Evolutionary conservation across 2,888 invertebrate species (phyloP), one percentile per base, ranked within the genome.

Genomic region (Callimorpha dominula): DNA sequence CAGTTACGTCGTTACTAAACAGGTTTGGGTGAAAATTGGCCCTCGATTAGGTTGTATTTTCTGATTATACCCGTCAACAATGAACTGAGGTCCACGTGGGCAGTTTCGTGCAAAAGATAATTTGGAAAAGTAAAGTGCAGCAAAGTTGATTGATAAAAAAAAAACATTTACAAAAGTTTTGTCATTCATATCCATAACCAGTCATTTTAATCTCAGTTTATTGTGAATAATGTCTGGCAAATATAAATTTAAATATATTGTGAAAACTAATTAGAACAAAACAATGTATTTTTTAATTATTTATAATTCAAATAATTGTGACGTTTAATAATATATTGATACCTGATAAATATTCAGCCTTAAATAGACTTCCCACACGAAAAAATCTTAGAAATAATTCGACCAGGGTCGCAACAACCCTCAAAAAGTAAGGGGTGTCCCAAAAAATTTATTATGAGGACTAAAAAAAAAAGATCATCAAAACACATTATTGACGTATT

Each of bases 181-280:
- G 12, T 63, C 43, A 49, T 67, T 65, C 43, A 70, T 71, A 43
- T 42, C 1, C 46, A 72, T 60, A 57, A 74, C 31, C 52, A 62
- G 60, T 40, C 57, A 46, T 66, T 60, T 67, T 76, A 80, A 81
- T 78, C 82, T 82, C 81, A 72, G 67, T 64, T n/a, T 71, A 67
- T 78, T 78, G 74, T 81, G 77, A 79, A 66, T 9, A 63, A n/a
- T 71, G 50, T 72, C 54, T 78, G 43, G 66, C 65, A 57, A 71
- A 65, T 62, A 17, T 73, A 31, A 40, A 62, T 65, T 50, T 31
- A 49, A 65, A 15, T 17, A 65, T 77, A 76, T 49, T 72, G 20
- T 72, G 62, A 72, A 70, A 57, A 68, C 43, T 2, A 1, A n/a
- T 63, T 52, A 42, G 20, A 65, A 20, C n/a, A 14, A 14, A 50